Base-by-base conservation (phyloP, 1,140 invertebrate species). In the Micrasema minimum region DNA sequence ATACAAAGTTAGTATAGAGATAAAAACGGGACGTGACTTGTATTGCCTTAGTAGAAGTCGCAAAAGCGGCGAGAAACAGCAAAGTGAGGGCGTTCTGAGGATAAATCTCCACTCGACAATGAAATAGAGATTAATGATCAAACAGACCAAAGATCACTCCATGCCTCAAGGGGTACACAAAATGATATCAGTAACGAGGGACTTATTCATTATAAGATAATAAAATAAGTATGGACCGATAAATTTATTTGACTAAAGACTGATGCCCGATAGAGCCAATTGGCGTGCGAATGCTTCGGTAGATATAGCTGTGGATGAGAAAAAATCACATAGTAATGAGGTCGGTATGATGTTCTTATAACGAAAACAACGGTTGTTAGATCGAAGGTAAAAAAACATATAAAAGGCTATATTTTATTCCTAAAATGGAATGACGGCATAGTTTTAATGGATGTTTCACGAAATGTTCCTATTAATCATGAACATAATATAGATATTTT, bases 91-190 rank as follows among this genome's bases (percentile, higher is more conserved):
- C 55, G 55, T 59, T 22, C 35, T 18, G 7, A 2, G 22, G 35
- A 59, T 59, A 59, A 59, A 59, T 59, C 55, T 59, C 38, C 55
- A 16, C 55, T 38, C 37, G 55, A 59, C 55, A 41, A 59, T 59
- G 38, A 59, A 59, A 59, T 59, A 22, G 55, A 59, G 55, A 59
- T 59, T 41, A 59, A 59, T 59, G 55, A 20, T n/a, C 16, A 35
- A n/a, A 20, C 22, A 20, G 18, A 59, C 20, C 55, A 59, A 38
- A 59, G 55, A 41, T 41, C 37, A 41, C 11, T 59, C 0, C 9
- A 23, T 59, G 55, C 55, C 55, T 18, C 38, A 59, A 59, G 55
- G 55, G 55, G 55, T 38, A 59, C n/a, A 41, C 37, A 41, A 59
- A 59, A 59, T 22, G 12, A 38, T 59, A 59, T 59, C 18, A 41